Base-by-base conservation (phyloP, 2,888 invertebrate species). In the Aleiodes leptofemur region DNA sequence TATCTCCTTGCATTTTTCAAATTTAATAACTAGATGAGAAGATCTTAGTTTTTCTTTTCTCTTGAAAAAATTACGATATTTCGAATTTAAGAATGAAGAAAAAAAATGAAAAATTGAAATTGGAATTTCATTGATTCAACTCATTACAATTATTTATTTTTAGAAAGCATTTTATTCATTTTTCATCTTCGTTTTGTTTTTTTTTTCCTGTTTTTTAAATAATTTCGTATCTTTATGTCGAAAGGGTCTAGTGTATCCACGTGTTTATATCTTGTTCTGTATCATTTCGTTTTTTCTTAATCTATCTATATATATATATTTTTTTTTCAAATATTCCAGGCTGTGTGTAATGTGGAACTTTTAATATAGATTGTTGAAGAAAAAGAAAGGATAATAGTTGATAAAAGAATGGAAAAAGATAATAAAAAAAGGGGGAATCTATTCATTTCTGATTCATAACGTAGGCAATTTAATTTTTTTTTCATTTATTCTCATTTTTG, bases 301-400 rank as follows among this genome's bases (percentile, higher is more conserved):
- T 77, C 72, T 59, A 76, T 75, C 76, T 76, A 76, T 72, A 79
- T 80, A 23, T 23, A 80, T 51, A 79, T 81, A 76, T 74, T 82
- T 80, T 72, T 76, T 77, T 79, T n/a, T n/a, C n/a, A n/a, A 83
- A 79, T 81, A 80, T 80, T 82, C 81, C 79, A 79, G 81, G 81
- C 80, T 80, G 77, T 79, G 82, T 79, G 82, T 79, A 79, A 81
- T 80, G 75, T 76, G 84, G 83, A 86, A 86, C 83, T 84, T 85
- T 84, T 82, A 78, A 82, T 80, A 82, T 74, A 82, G 81, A 78
- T 80, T 38, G 53, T 56, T 34, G 34, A 77, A 55, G 61, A n/a
- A 66, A 50, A 55, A 51, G 70, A 57, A 31, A 38, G 50, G 66
- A 55, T 14, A 23, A 56, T 56, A n/a, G 23, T 7, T 23, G 70